Conservation (phyloP, 2,797 vertebrate genomes). For the Phrynocephalus guinanensis region DNA sequence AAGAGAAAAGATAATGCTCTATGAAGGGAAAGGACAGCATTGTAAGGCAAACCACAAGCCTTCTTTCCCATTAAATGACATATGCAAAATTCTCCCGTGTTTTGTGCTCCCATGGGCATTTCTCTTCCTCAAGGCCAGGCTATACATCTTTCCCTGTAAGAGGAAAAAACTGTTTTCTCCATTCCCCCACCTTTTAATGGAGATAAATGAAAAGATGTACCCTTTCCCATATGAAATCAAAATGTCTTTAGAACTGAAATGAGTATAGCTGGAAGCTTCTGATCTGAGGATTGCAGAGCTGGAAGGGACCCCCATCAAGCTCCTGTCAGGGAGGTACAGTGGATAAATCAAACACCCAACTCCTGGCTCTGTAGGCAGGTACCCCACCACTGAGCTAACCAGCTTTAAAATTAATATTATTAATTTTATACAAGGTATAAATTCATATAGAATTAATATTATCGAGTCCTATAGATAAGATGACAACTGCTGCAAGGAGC, state of each 20-base stretch:
- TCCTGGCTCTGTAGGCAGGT: too few species aligned
- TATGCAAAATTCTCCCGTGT: not conserved
- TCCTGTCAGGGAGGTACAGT: too few species aligned
- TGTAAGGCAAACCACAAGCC: not conserved
- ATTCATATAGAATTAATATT: too few species aligned
- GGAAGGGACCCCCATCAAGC: too few species aligned
- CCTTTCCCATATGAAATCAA: not conserved
- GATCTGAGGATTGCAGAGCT: too few species aligned
- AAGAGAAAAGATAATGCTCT: not conserved
- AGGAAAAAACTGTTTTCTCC: not conserved
- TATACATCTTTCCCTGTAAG: not conserved
- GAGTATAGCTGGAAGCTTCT: not conserved
- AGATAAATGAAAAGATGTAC: not conserved
- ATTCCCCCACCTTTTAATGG: not conserved
- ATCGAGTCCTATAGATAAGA: not conserved
- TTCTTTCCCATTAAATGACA: not conserved
- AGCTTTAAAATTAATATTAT: too few species aligned
- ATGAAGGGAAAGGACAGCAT: not conserved
- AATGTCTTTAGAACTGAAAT: not conserved
- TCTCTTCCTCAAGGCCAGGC: not conserved
- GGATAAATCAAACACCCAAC: too few species aligned
- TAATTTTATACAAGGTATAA: not conserved
- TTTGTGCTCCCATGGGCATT: not conserved
- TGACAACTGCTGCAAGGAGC: slow-evolving; percentile 13
- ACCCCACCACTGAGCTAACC: too few species aligned